Evolutionary conservation across 2,797 vertebrate species (phyloP).

Genomic region (Amblyraja radiata): DNA sequence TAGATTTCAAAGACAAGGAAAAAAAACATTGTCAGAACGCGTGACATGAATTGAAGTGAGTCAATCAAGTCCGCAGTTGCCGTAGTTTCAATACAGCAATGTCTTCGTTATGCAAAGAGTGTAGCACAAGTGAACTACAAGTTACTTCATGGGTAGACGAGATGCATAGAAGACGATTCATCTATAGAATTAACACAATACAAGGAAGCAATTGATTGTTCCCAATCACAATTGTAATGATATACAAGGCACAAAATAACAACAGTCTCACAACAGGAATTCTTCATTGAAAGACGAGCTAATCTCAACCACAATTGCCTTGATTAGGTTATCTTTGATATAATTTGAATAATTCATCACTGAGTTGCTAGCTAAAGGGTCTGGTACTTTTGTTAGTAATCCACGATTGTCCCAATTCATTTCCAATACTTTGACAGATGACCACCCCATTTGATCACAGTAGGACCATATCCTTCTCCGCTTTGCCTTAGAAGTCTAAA

Average conservation of each 20-base stretch:
- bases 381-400: background rate
- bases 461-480: too few relatives aligned
- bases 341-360: conserved; percentile 21
- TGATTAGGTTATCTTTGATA: conserved; percentile 20
- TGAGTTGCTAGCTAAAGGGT: background rate
- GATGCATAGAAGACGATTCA: background rate
- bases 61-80: background rate
- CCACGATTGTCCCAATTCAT: background rate
- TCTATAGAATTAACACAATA: background rate
- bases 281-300: background rate
- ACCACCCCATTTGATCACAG: background rate
- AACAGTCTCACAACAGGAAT: conserved; percentile 14
- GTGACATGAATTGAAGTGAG: background rate
- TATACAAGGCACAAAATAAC: background rate
- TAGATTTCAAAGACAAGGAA: background rate
- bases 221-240: background rate
- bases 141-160: background rate
- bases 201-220: background rate
- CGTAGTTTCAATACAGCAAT: background rate
- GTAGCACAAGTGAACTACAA: background rate
- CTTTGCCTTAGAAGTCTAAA: too few relatives aligned
- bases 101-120: background rate
- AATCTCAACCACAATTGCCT: background rate
- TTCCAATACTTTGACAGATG: background rate
- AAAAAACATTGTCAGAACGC: background rate